Base-by-base conservation (phyloP, 2,113 vertebrate genomes). In the Edolisoma coerulescens region DNA sequence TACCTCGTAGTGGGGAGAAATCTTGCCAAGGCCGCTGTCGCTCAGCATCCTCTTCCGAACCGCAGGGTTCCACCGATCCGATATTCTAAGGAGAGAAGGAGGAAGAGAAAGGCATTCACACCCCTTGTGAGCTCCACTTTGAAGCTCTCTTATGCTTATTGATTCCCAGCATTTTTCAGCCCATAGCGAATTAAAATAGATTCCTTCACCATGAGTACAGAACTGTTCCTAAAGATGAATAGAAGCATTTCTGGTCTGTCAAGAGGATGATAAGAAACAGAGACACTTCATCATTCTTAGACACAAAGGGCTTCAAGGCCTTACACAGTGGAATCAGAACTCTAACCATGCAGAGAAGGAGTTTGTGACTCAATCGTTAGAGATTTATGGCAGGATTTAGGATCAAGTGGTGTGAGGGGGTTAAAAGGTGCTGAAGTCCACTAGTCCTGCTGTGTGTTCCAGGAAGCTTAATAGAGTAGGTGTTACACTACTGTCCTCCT, bases 31-130 rank as follows among this genome's bases (percentile, higher is more conserved):
- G 45, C 98, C 94, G 0, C 98, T 98, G 87, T 98, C 98, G 0
- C 98, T 98, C 95, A 98, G 97, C 98, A 98, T 98, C 90, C 97
- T 97, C 79, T 97, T 98, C 84, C 98, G 96, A 41, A 98, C 93
- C 0, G 97, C 88, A 6, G 98, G 98, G 22, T 98, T 98, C 98
- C 98, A 98, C 93, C 98, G 97, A 90, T 98, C 98, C 8, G 98
- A 96, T 82, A 98, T 97, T 87, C 98, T 97, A 84, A 24, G 42
- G 65, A 83, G 41, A 54, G 26, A 56, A 87, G n/a, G 83, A 87
- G 54, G 59, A 81, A 84, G 53, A 56, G 68, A 83, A 75, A 91
- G 39, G 16, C 27, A 45, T 69, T 91, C 35, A 90, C 22, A 27
- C 9, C 22, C 17, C 27, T 82, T 11, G 3, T 2, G 0, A 14